These are phyloP conservation scores for Melopsittacus undulatus DNA, from an alignment of 2,797 vertebrate genomes.

Conservation along the genomic window DNA sequence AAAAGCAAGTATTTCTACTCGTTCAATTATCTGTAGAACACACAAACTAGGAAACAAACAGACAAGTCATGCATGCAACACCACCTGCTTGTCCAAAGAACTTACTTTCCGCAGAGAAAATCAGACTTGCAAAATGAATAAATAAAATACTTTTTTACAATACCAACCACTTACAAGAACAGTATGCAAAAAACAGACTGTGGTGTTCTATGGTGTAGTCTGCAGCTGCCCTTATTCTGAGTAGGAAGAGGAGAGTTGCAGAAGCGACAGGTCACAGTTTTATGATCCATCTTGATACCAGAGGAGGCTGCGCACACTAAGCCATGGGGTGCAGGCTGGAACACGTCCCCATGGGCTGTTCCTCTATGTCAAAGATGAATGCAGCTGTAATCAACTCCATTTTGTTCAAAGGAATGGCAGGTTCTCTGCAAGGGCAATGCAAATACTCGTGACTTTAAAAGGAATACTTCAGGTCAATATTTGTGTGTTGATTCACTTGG, in stretches of 20 bases:
- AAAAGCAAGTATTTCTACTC: not conserved
- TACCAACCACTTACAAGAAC: not conserved
- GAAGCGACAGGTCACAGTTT: not conserved
- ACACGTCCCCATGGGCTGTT: conserved; percentile 39
- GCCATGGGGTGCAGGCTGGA: not conserved
- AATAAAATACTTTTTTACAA: not conserved
- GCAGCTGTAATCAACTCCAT: not conserved
- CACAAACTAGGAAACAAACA: not conserved
- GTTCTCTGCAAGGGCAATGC: not conserved
- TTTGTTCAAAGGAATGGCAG: not conserved
- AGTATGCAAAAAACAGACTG: not conserved
- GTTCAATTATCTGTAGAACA: too few species aligned
- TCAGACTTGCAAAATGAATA: rapidly evolving
- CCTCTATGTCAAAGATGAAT: not conserved
- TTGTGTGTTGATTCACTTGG: not conserved
- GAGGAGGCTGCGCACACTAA: not conserved
- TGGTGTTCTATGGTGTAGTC: not conserved
- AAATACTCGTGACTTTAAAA: not conserved
- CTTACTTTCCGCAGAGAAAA: not conserved
- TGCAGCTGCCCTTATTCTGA: not conserved
- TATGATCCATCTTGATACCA: not conserved
- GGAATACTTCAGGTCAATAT: not conserved
- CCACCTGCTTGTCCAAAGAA: not conserved
- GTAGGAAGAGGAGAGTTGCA: not conserved
- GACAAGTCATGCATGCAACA: not conserved